phyloP scores from a whole-genome alignment of 2,113 vertebrate genomes.

The Toxotes chatareus region DNA sequence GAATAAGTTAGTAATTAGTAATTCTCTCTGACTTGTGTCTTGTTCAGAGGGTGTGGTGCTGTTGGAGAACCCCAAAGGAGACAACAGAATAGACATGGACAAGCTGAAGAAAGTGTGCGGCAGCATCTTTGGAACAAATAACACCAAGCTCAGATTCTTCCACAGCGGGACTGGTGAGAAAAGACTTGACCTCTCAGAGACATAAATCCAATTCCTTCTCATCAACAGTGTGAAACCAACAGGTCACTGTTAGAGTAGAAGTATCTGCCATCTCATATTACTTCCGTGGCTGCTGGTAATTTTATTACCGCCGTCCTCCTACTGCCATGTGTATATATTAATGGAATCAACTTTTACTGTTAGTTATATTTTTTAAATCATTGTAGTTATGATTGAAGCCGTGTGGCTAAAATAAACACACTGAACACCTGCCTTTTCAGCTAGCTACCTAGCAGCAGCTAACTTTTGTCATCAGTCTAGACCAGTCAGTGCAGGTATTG shows the following conservation, averaged over 20 bases:
- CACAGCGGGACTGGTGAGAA: slow-evolving; percentile 86
- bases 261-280: background rate
- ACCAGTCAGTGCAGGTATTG: background rate
- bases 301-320: too few species aligned
- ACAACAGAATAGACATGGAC: slow-evolving; percentile 85
- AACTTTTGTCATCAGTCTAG: background rate
- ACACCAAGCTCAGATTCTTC: slow-evolving; percentile 84
- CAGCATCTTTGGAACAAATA: slow-evolving; percentile 89
- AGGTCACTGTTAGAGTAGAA: background rate
- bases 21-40: slow-evolving; percentile 26
- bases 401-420: background rate
- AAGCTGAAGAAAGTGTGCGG: slow-evolving; percentile 86
- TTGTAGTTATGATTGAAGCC: too few species aligned
- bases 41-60: slow-evolving; percentile 90
- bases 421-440: background rate
- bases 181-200: background rate
- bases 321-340: too few species aligned
- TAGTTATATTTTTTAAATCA: too few species aligned
- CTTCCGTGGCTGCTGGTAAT: too few species aligned
- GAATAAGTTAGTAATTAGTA: background rate
- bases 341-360: too few species aligned
- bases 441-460: background rate
- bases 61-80: slow-evolving; percentile 96
- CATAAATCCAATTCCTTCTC: background rate
- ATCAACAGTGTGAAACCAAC: background rate